Evolutionary conservation across 2,888 invertebrate species (phyloP), one percentile per base, ranked within the genome.

Genomic region (Apeira syringaria): DNA sequence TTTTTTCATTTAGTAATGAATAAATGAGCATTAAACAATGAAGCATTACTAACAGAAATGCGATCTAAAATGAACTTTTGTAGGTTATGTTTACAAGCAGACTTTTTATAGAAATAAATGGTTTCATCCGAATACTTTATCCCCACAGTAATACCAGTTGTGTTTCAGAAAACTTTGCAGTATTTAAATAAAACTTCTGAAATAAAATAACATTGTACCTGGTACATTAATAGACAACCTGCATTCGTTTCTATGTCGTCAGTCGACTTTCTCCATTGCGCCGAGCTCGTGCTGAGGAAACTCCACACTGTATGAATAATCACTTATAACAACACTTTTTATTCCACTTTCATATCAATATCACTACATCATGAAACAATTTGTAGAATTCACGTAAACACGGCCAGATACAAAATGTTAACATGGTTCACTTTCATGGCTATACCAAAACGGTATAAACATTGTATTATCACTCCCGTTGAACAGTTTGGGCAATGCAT

Each of bases 71-170:
- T 25, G 25, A 48, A 47, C 44, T 56, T 74, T 86, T 84, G 9
- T 73, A 86, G 87, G 87, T 87, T 87, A 87, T 87, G 87, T 87
- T 87, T 87, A 87, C 87, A 84, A 86, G 76, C 56, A 48, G 60
- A 55, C 62, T 65, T 56, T 56, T 59, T 55, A 59, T 47, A 53
- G 51, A 59, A 59, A 39, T 43, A 33, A 42, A 25, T 17, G 11
- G 5, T 31, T 12, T 5, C 39, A 47, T 9, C 7, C 7, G 8
- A 36, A 36, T 18, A 22, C 10, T 25, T n/a, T n/a, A 17, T 10
- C 17, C 17, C 7, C 5, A 7, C 13, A 5, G 5, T 31, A 22
- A 11, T 5, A 13, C 6, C 18, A 10, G 10, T 5, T 10, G 5
- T 33, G 6, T 39, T 5, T 13, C 7, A 5, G 18, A 5, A 18